phyloP scores from a whole-genome alignment of 1,140 invertebrate species.

The Ceratina calcarata region DNA sequence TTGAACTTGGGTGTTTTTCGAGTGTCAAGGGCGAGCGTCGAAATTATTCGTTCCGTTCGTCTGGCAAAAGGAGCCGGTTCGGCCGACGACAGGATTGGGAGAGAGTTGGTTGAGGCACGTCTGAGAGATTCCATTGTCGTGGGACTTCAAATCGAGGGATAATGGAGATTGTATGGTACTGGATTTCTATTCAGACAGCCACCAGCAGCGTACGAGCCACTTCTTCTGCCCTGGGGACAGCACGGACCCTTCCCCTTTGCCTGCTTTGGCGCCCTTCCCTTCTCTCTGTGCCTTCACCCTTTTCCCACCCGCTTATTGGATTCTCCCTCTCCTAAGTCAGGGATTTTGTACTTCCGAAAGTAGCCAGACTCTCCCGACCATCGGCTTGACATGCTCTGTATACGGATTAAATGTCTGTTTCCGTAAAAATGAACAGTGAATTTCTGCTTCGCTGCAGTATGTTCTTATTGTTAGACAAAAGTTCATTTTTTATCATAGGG shows the following conservation, averaged over 20 bases:
- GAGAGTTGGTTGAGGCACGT: conserved; percentile 51
- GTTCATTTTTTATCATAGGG: neutral
- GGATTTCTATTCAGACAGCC: conserved; percentile 72
- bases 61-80: conserved; percentile 57
- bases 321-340: conserved; percentile 56
- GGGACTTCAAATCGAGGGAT: conserved; percentile 70
- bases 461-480: neutral
- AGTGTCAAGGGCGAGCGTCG: conserved; percentile 48
- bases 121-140: conserved; percentile 68
- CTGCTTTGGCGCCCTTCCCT: conserved; percentile 25
- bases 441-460: conserved; percentile 3
- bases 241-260: conserved; percentile 31
- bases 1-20: conserved; percentile 21
- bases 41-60: conserved; percentile 62
- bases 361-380: conserved; percentile 42
- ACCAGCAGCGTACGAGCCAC: conserved; percentile 54
- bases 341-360: conserved; percentile 66
- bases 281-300: conserved; percentile 41
- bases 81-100: conserved; percentile 35
- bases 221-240: conserved; percentile 64
- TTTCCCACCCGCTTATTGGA: conserved; percentile 68
- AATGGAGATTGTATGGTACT: conserved; percentile 73
- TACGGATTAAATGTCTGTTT: conserved; percentile 51
- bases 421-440: conserved; percentile 23
- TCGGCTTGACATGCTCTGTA: conserved; percentile 25